These are phyloP conservation scores for Drosophila rellima DNA, from an alignment of 2,888 invertebrate genomes.

Conservation along the genomic window DNA sequence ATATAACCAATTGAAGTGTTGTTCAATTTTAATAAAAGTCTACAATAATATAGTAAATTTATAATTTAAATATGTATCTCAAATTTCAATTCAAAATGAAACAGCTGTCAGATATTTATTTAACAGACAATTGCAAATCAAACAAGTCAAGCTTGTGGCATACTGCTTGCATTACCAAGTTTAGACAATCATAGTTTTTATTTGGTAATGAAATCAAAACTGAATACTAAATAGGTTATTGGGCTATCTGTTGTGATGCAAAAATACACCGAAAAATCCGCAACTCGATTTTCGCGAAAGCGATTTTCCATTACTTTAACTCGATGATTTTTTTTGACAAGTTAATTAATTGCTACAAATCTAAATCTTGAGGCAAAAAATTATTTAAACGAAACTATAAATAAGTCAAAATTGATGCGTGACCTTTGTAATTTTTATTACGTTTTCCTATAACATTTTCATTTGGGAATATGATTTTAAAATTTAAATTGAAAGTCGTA, in stretches of 20 bases:
- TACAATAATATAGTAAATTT: slow-evolving; percentile 28
- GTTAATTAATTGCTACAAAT: no score
- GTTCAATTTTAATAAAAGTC: slow-evolving; percentile 59
- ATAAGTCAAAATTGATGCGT: no score
- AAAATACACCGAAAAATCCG: no score
- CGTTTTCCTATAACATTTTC: no score
- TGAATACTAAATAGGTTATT: background rate
- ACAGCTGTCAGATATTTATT: background rate
- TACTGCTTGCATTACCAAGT: background rate
- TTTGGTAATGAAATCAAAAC: background rate
- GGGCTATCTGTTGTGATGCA: background rate
- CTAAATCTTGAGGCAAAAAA: no score
- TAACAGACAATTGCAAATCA: background rate
- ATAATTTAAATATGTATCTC: background rate
- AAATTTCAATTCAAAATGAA: background rate
- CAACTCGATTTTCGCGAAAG: no score
- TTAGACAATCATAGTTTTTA: background rate
- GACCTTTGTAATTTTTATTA: no score
- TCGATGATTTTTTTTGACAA: no score
- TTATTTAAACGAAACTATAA: no score
- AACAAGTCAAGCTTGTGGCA: background rate
- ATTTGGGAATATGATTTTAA: no score
- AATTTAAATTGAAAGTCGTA: background rate
- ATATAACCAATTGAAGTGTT: slow-evolving; percentile 54
- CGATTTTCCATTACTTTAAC: no score